A percentile compares a stretch with the other conserved stretches of the same genome.
Evolutionary conservation across 1,140 invertebrate genomes (phyloP).

Genomic region (Drosophila ironensis): DNA sequence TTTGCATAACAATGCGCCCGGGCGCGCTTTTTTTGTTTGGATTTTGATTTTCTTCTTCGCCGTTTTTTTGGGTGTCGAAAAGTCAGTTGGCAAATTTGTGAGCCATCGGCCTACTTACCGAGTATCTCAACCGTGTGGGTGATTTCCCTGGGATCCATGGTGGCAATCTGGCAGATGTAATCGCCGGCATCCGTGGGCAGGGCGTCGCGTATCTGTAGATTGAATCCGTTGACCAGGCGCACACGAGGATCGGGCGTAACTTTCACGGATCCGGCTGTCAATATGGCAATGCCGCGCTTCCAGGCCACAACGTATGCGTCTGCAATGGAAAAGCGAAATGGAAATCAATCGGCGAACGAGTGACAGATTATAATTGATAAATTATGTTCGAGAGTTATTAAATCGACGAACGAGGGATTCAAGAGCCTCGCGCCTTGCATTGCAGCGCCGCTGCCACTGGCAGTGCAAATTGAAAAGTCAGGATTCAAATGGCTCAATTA

Average conservation of each 20-base stretch:
- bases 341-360: slow-evolving; percentile 5
- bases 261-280: slow-evolving; percentile 84
- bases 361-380: slow-evolving; percentile 50
- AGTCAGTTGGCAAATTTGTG: slow-evolving; percentile 35
- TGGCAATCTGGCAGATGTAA: slow-evolving; percentile 85
- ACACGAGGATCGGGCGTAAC: slow-evolving; percentile 84
- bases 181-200: slow-evolving; percentile 84
- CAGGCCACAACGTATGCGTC: slow-evolving; percentile 84
- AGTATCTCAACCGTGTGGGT: slow-evolving; percentile 85
- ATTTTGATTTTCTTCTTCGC: too few species aligned
- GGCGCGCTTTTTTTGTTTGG: too few species aligned
- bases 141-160: slow-evolving; percentile 84
- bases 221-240: slow-evolving; percentile 83
- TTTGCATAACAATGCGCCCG: slow-evolving; percentile 68
- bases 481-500: slow-evolving; percentile 79
- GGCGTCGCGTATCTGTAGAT: slow-evolving; percentile 84
- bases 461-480: slow-evolving; percentile 74
- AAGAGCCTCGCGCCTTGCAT: slow-evolving; percentile 19
- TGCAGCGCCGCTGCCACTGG: not conserved
- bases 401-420: slow-evolving; percentile 39
- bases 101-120: slow-evolving; percentile 82
- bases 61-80: slow-evolving; percentile 5
- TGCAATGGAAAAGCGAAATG: slow-evolving; percentile 38
- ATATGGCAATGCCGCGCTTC: slow-evolving; percentile 85
- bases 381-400: slow-evolving; percentile 65